Evolutionary conservation across 2,113 vertebrate genomes (phyloP), one percentile per base, ranked within the genome.

Genomic region (Amphiprion percula): DNA sequence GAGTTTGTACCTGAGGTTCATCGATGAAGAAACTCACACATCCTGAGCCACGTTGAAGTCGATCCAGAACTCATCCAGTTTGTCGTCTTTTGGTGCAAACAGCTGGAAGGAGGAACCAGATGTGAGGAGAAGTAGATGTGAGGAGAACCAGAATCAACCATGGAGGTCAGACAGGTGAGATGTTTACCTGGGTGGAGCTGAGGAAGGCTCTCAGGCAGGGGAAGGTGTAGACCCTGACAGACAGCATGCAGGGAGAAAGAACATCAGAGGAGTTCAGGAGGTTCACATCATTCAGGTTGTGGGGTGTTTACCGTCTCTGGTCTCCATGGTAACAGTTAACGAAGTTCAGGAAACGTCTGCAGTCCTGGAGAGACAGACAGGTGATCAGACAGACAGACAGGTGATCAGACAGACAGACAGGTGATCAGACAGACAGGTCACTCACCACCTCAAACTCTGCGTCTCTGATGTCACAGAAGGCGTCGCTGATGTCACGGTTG

Each of bases 401-500:
- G 26, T 3, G 33, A 37, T 23, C 7, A 50, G 41, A 15, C 16
- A 63, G 15, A n/a, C n/a, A n/a, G 15, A 28, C 53, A 41, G 54
- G 24, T 19, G 49, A 24, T 4, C 23, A 62, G 33, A 37, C 33
- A 9, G 52, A 24, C 30, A 7, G 44, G 50, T 4, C 23, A 93
- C 94, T 92, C 91, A 99, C 97, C 80, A 96, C 96, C 93, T 99
- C 97, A 95, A 99, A 99, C 79, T 97, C 94, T 83, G 68, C 76
- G 24, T 96, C 95, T 77, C 88, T 95, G 83, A 98, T 97, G 83
- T 92, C 82, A 90, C 93, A 96, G 93, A 99, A 99, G 70, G 95
- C 93, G 23, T 91, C 79, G 56, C 93, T 96, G 87, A 97, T 88
- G 85, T 90, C 81, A 4, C 37, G 10, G 88, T 94, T 93, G 68